Evolutionary conservation across 2,797 vertebrate genomes (phyloP).

Genomic region (Parotocinclus haroldoi): DNA sequence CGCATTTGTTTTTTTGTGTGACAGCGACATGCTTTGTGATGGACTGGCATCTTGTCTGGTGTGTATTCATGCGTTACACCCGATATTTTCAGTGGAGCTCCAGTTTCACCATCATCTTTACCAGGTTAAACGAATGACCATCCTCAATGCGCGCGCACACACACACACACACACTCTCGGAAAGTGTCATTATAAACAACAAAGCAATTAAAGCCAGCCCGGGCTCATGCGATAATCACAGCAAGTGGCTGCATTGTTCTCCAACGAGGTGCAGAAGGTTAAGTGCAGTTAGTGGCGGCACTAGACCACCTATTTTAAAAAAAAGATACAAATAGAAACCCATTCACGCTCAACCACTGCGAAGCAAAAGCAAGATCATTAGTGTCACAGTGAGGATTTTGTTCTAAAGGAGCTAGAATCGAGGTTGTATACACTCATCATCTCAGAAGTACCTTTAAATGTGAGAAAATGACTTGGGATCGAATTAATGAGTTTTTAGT

Average conservation of each 20-base stretch:
- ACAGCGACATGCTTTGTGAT: too few relatives aligned
- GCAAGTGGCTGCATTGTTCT: constrained; percentile 43
- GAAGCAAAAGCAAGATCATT: constrained; percentile 22
- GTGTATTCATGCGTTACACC: too few relatives aligned
- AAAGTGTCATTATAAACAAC: constrained; percentile 25
- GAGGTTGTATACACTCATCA: too few relatives aligned
- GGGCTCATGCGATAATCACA: constrained; percentile 25
- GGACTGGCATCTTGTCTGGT: too few relatives aligned
- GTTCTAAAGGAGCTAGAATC: not conserved
- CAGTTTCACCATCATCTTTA: too few relatives aligned
- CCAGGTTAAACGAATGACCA: too few relatives aligned
- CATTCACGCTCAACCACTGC: constrained; percentile 14
- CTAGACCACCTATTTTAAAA: constrained; percentile 8
- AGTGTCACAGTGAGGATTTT: constrained; percentile 1
- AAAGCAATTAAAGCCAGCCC: constrained; percentile 41
- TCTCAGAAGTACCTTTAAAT: too few relatives aligned
- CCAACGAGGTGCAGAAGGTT: constrained; percentile 42
- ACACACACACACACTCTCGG: constrained; percentile 4
- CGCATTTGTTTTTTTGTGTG: too few relatives aligned
- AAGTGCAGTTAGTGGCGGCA: constrained; percentile 37
- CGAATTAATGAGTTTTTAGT: too few relatives aligned
- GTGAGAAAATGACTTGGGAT: too few relatives aligned
- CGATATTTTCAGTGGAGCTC: too few relatives aligned
- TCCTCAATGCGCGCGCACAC: constrained; percentile 7
- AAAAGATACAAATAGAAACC: constrained; percentile 31